Conservation (phyloP, 2,797 vertebrate species). For the Leptodactylus fallax region DNA sequence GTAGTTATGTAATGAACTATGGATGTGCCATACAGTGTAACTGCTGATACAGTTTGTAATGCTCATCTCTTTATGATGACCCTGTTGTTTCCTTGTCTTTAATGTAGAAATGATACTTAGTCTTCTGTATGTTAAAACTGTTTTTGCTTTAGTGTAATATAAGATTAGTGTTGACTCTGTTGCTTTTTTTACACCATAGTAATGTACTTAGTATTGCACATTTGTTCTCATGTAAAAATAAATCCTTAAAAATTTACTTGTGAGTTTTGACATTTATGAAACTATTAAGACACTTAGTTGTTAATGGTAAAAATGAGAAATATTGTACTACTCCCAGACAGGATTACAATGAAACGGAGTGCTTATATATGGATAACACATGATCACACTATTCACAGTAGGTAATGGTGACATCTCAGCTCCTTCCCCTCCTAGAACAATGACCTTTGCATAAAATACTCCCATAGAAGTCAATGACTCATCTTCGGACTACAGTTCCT, state of each 20-base stretch:
- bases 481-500: no score
- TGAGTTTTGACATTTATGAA: neutral
- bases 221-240: conserved; percentile 40
- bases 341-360: no score
- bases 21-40: conserved; percentile 8
- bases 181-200: conserved; percentile 16
- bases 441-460: no score
- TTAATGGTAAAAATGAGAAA: neutral
- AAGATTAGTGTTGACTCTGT: neutral
- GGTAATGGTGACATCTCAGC: no score
- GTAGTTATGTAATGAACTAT: conserved; percentile 19
- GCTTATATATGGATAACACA: no score
- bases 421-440: no score
- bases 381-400: no score
- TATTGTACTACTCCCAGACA: neutral
- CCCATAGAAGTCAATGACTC: no score
- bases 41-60: neutral
- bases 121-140: neutral
- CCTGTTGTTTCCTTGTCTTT: conserved; percentile 9
- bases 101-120: neutral
- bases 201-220: conserved; percentile 41
- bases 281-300: neutral
- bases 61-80: neutral
- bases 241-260: neutral
- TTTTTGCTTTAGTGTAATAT: conserved; percentile 25